Base-by-base conservation (phyloP, 2,888 invertebrate genomes). In the Melieria omissa region DNA sequence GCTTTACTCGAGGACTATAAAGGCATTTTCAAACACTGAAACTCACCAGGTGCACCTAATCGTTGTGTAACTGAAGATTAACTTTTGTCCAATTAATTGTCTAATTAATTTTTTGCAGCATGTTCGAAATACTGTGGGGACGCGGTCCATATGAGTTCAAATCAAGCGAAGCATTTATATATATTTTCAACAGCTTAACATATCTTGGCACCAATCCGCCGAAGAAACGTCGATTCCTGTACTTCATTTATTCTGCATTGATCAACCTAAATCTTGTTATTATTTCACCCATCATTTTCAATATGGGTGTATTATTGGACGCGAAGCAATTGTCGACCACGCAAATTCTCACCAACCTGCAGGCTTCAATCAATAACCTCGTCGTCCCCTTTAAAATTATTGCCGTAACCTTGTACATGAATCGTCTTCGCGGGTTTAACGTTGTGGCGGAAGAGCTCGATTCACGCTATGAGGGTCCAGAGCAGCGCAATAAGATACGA, bases 321-420 rank as follows among this genome's bases (percentile, higher is more conserved):
- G 42, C 46, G 46, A 47, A 58, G 46, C 9, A 47, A 5, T 7
- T 66, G n/a, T 57, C 66, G 41, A 46, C 47, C 46, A 66, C 42
- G 66, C 57, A 66, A 14, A 58, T 66, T 8, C 4, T 66, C 29
- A 46, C 45, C 45, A 58, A 45, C 12, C 16, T 69, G 5, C 62
- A 62, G 16, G 69, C 49, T 10, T 29, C 55, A 5, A 5, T 69
- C 4, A 69, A 62, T 52, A 45, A 47, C 6, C 1, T 54, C 5
- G 54, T 14, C n/a, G 14, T 68, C n/a, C 67, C 67, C 46, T 29
- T 68, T 49, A 68, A 68, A 52, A 45, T 46, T 6, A 42, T 61
- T 5, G 49, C 67, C 3, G 5, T 68, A 12, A 42, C 44, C 5
- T 44, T 61, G n/a, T 61, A 42, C 7, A 5, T 62, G 66, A 0